A percentile compares a stretch with the other conserved stretches of the same genome.
phyloP scores from a whole-genome alignment of 2,113 vertebrate species.

The Ptilonorhynchus violaceus region DNA sequence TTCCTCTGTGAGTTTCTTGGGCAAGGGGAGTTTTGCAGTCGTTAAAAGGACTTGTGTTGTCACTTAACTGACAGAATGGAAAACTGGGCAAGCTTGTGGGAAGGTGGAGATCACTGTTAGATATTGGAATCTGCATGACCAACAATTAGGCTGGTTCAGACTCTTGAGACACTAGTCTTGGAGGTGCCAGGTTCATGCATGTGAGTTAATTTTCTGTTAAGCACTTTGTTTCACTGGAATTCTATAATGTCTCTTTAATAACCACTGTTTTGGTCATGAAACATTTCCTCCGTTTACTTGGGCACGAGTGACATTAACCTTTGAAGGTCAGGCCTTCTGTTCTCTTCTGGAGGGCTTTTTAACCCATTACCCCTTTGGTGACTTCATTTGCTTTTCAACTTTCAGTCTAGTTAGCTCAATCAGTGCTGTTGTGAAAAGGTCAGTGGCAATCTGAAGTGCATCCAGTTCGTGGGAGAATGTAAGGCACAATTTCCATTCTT shows the following conservation, averaged over 20 bases:
- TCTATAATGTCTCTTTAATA: background rate
- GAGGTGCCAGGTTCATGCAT: background rate
- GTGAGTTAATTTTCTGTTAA: background rate
- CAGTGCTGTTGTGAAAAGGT: constrained; percentile 64
- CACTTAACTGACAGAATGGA: background rate
- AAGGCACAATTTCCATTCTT: constrained; percentile 10
- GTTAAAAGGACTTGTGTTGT: accelerated
- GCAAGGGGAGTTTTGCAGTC: background rate
- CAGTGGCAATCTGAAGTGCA: constrained; percentile 26
- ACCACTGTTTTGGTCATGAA: background rate
- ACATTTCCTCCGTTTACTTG: background rate
- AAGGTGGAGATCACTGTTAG: background rate
- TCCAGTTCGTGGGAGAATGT: constrained; percentile 3
- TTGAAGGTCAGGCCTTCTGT: constrained; percentile 47
- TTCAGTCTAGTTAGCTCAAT: constrained; percentile 16
- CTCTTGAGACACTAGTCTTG: background rate
- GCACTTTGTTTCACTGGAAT: background rate
- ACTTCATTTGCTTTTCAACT: constrained; percentile 32
- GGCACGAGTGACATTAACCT: background rate
- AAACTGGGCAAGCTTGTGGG: background rate
- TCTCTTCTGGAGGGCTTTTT: constrained; percentile 34
- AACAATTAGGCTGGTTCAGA: background rate
- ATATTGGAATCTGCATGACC: background rate
- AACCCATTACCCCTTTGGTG: constrained; percentile 32
- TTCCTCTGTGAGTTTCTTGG: background rate